A percentile compares a stretch with the other conserved stretches of the same genome.
Conservation (phyloP, 1,140 invertebrate genomes). For the Camponotus pennsylvanicus region DNA sequence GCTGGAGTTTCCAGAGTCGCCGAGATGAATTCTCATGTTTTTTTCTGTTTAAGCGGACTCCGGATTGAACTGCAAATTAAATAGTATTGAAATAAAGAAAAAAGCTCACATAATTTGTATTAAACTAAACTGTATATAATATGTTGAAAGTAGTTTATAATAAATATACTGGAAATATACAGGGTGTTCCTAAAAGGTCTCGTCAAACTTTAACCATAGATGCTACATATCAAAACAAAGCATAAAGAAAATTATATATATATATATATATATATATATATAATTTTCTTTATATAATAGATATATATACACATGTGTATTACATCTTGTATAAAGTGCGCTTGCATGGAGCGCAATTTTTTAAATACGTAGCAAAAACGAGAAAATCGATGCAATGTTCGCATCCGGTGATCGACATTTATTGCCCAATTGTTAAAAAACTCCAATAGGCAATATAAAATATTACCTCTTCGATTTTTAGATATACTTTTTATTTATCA, state of each 20-base stretch:
- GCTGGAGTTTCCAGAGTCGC: conserved; percentile 23
- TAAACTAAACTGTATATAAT: not conserved
- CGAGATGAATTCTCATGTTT: conserved; percentile 9
- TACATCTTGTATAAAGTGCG: not conserved
- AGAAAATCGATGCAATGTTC: not conserved
- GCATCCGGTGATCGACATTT: conserved; percentile 21
- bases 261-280: not conserved
- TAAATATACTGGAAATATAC: not conserved
- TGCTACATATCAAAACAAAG: too few relatives aligned
- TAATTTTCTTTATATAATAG: too few relatives aligned
- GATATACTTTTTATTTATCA: conserved; percentile 36
- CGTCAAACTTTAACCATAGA: too few relatives aligned
- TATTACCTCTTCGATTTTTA: conserved; percentile 32
- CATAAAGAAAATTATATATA: too few relatives aligned
- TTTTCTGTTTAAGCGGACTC: conserved; percentile 27
- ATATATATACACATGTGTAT: too few relatives aligned
- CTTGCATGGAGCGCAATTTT: not conserved
- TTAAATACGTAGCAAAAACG: not conserved
- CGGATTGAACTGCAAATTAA: conserved; percentile 19
- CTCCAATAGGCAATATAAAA: not conserved
- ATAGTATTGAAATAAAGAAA: conserved; percentile 12
- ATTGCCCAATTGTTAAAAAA: conserved; percentile 44
- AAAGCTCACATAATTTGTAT: not conserved
- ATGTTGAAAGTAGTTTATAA: not conserved
- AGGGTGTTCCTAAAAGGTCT: too few relatives aligned